Evolutionary conservation across 2,888 invertebrate species (phyloP), one percentile per base, ranked within the genome.

Genomic region (Tolmerus cingulatus): DNA sequence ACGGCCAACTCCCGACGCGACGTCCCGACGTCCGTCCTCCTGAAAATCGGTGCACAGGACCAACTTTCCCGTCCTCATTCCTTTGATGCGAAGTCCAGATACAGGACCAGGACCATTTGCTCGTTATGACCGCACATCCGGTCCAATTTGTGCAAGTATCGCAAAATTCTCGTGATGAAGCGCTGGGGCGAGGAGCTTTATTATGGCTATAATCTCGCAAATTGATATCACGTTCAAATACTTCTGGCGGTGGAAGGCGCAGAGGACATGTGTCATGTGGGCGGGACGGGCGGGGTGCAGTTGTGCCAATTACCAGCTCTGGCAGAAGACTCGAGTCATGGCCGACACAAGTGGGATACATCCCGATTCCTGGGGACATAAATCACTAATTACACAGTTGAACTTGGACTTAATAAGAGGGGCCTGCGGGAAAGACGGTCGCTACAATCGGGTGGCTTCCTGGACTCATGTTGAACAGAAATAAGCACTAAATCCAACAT

Each of bases 401-500:
- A 78, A 78, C 43, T 78, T 19, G 40, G 78, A 43, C 78, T 78
- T 78, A 78, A 78, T 78, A 43, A 78, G 78, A 43, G 78, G 43
- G 43, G 43, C 27, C 16, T 12, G 78, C 40, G 40, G 78, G 23
- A 23, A 76, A 76, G 30, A 78, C 43, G 43, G 23, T 14, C 19
- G 37, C 23, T n/a, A 23, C 37, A 78, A 78, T 43, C 78, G 40
- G 78, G 19, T 78, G 46, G 78, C 78, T 78, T 78, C 43, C 78
- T 78, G 78, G 9, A 66, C 43, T 78, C 43, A 43, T 78, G 40
- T 78, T 43, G 19, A 43, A 78, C 37, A n/a, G 37, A 43, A 78
- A 78, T 78, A 78, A 78, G 78, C 40, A 78, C 43, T 78, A 78
- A 78, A 78, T 78, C 78, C 78, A 43, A 43, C 78, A 78, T 78